These are phyloP conservation scores for Ptilonorhynchus violaceus DNA, from an alignment of 2,113 vertebrate genomes.

Conservation along the genomic window DNA sequence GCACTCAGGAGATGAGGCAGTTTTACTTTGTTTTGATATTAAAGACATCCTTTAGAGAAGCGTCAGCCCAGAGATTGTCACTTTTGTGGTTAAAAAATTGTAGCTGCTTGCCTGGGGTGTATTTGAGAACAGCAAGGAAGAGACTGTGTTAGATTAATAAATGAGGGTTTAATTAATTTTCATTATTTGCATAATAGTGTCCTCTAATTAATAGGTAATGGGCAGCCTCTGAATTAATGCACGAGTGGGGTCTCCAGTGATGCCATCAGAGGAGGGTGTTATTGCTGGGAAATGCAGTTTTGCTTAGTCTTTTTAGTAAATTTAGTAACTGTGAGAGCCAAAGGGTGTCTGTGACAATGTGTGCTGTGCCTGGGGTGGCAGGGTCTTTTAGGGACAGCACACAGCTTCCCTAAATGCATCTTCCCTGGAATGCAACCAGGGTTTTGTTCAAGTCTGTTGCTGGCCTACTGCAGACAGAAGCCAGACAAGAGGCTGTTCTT, in stretches of 20 bases:
- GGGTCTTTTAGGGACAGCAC: not conserved
- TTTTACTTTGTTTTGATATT: constrained; percentile 26
- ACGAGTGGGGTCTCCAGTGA: not conserved
- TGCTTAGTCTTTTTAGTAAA: not conserved
- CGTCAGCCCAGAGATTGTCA: not conserved
- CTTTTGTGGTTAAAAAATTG: constrained; percentile 1
- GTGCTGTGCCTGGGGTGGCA: not conserved
- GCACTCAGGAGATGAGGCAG: not conserved
- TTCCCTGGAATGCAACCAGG: not conserved
- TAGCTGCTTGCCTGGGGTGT: not conserved
- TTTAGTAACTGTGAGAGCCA: not conserved
- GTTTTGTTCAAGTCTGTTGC: not conserved
- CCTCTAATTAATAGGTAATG: constrained; percentile 32
- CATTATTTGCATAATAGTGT: constrained; percentile 20
- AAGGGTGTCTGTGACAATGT: not conserved
- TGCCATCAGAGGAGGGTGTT: not conserved
- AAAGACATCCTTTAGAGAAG: constrained; percentile 30
- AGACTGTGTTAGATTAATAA: not conserved
- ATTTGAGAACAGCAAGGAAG: not conserved
- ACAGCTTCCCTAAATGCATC: not conserved
- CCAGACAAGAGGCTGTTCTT: not conserved
- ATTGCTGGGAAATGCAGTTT: not conserved
- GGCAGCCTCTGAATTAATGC: not conserved
- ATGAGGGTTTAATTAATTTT: constrained; percentile 42
- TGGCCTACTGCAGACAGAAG: not conserved